Percentiles rank a stretch among this genome's conserved stretches.
Conservation (phyloP, 2,797 vertebrate genomes). For the Molossus molossus region DNA sequence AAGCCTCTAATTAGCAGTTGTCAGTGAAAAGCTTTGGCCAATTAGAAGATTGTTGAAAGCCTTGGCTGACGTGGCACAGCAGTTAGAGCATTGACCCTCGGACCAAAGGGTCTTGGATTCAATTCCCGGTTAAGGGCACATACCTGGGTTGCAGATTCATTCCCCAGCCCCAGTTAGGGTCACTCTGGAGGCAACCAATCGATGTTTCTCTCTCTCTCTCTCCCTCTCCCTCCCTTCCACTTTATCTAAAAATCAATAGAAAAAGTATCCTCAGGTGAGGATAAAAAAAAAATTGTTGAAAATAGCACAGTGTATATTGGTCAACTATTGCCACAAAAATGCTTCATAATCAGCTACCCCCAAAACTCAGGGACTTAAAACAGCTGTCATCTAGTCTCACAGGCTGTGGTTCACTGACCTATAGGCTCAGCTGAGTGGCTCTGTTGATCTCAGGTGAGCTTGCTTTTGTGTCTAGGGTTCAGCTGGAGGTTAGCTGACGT, state of each 20-base stretch:
- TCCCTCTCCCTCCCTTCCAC: too few species aligned
- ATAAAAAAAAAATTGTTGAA: not conserved
- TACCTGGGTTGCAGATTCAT: too few species aligned
- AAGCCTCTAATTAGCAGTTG: not conserved
- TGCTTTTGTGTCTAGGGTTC: not conserved
- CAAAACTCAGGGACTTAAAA: not conserved
- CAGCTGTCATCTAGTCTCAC: not conserved
- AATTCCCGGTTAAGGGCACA: too few species aligned
- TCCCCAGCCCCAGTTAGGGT: too few species aligned
- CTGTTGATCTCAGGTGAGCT: not conserved
- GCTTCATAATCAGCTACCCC: not conserved
- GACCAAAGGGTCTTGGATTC: too few species aligned
- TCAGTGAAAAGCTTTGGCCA: not conserved
- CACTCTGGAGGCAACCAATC: too few species aligned
- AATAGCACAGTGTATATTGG: not conserved
- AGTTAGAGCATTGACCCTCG: too few species aligned
- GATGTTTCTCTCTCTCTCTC: too few species aligned
- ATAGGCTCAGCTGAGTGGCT: not conserved
- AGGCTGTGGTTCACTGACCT: conserved; percentile 32
- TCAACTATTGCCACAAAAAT: conserved; percentile 40
- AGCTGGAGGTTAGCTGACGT: not conserved
- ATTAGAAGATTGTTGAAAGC: not conserved
- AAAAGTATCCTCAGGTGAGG: too few species aligned
- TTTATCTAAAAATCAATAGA: too few species aligned
- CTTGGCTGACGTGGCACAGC: too few species aligned